A percentile compares a stretch with the other conserved stretches of the same genome.
These are phyloP conservation scores for Brachymystax lenok DNA, from an alignment of 2,797 vertebrate genomes.

Conservation along the genomic window DNA sequence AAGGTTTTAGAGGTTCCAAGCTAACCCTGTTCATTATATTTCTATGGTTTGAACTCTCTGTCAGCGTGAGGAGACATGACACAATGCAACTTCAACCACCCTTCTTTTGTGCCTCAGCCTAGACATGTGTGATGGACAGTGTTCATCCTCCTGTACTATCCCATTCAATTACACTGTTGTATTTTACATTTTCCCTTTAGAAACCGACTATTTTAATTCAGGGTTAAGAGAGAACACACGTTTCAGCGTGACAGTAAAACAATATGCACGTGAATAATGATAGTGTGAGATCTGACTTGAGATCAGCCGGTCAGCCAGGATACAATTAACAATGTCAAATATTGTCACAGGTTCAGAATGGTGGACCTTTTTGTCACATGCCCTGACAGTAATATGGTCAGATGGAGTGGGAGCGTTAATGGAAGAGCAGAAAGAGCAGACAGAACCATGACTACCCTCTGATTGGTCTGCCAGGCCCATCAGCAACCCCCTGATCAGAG, in stretches of 20 bases:
- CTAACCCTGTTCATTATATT: too few relatives aligned
- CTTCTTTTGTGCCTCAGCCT: not conserved
- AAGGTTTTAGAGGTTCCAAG: not conserved
- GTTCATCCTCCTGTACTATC: not conserved
- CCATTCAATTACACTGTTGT: not conserved
- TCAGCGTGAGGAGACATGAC: constrained; percentile 3
- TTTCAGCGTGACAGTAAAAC: not conserved
- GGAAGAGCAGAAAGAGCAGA: not conserved
- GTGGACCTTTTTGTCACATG: not conserved
- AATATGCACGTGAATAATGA: not conserved
- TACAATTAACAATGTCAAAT: constrained; percentile 6
- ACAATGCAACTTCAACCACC: not conserved
- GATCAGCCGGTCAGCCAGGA: not conserved
- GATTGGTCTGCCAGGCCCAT: constrained; percentile 1
- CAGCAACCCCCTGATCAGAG: not conserved
- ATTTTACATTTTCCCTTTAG: not conserved
- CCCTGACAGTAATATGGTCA: not conserved
- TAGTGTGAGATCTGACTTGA: not conserved
- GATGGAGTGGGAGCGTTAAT: not conserved
- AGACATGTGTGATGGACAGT: not conserved
- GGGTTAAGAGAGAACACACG: not conserved
- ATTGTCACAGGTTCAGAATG: not conserved
- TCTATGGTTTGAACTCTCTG: not conserved
- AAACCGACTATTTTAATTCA: not conserved
- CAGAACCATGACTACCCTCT: not conserved